phyloP scores from a whole-genome alignment of 2,797 vertebrate species.

The Eidolon dupreanum region DNA sequence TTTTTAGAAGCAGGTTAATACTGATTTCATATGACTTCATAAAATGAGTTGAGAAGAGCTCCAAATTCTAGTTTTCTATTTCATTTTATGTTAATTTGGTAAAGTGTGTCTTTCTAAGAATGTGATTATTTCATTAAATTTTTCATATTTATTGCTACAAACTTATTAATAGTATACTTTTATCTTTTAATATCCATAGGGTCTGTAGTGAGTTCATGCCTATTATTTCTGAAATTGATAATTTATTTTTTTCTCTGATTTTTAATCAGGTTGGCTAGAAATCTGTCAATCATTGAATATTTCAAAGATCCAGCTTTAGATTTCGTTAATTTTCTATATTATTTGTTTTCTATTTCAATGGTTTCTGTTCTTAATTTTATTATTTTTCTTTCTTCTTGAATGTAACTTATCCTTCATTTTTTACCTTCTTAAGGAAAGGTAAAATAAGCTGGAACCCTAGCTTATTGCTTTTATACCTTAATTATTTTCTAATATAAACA shows the following conservation, averaged over 20 bases:
- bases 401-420: not conserved
- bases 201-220: not conserved
- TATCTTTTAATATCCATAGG: not conserved
- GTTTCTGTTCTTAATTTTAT: not conserved
- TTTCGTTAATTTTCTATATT: too few relatives aligned
- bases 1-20: too few relatives aligned
- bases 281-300: not conserved
- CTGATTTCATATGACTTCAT: not conserved
- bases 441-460: not conserved
- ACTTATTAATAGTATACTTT: not conserved
- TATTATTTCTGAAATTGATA: not conserved
- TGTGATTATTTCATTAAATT: not conserved
- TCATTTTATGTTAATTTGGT: not conserved
- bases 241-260: not conserved
- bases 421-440: not conserved
- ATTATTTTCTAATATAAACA: not conserved
- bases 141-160: not conserved
- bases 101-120: not conserved
- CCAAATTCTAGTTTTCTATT: not conserved
- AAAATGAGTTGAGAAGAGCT: not conserved
- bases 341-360: not conserved
- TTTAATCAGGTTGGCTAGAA: not conserved
- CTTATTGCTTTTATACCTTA: not conserved
- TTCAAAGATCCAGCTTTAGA: not conserved
- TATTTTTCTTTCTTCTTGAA: not conserved